A percentile compares a stretch with the other conserved stretches of the same genome.
Evolutionary conservation across 1,140 invertebrate species (phyloP).

Genomic region (Ladona fulva): DNA sequence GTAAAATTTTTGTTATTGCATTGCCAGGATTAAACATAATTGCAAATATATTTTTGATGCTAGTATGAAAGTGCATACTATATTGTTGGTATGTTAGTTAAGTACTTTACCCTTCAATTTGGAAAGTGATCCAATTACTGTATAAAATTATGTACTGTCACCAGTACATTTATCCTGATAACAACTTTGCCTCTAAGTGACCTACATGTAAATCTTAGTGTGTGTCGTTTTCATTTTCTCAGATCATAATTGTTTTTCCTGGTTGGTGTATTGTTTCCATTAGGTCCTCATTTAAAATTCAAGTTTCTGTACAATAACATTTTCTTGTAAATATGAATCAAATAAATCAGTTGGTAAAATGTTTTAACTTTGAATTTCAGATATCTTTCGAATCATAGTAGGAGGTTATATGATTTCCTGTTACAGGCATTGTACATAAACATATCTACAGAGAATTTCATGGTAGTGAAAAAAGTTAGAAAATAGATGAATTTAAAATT

Average conservation of each 20-base stretch:
- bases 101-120: neutral
- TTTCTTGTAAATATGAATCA: neutral
- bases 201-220: neutral
- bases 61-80: slow-evolving; percentile 1
- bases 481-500: too few species aligned
- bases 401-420: too few species aligned
- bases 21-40: slow-evolving; percentile 6
- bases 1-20: neutral
- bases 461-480: too few species aligned
- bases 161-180: neutral
- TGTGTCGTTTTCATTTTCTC: neutral
- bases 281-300: neutral
- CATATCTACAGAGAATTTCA: too few species aligned
- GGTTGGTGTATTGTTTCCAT: neutral
- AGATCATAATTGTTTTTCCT: neutral
- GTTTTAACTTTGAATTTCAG: neutral
- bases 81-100: neutral
- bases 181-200: neutral
- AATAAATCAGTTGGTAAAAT: slow-evolving; percentile 8
- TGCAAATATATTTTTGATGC: slow-evolving; percentile 10
- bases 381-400: neutral
- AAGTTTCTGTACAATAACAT: neutral
- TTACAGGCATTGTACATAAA: too few species aligned
- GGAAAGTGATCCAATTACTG: neutral
- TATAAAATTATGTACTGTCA: neutral